These are phyloP conservation scores for Alcis repandata DNA, from an alignment of 2,888 invertebrate genomes.

Conservation along the genomic window DNA sequence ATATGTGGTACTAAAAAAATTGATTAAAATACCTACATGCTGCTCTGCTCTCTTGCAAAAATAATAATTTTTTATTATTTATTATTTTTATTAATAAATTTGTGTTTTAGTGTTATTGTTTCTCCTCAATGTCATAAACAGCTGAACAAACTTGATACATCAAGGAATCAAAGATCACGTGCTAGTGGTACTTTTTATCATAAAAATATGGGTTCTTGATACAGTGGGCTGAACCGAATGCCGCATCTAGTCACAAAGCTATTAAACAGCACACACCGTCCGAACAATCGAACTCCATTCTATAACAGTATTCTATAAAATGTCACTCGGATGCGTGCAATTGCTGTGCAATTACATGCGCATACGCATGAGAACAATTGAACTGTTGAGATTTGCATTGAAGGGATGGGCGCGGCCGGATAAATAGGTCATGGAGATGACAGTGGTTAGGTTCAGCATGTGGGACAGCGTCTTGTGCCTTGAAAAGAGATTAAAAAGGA, in stretches of 20 bases:
- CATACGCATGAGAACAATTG: slow-evolving; percentile 54
- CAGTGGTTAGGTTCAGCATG: slow-evolving; percentile 34
- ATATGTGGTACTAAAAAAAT: no score
- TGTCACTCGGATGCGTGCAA: slow-evolving; percentile 43
- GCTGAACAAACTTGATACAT: no score
- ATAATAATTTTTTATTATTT: no score
- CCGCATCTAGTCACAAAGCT: neutral
- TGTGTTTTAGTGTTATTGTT: no score
- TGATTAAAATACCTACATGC: neutral
- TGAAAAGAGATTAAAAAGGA: neutral
- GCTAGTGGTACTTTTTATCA: no score
- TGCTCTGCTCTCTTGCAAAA: no score
- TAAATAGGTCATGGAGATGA: slow-evolving; percentile 54
- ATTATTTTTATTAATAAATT: no score
- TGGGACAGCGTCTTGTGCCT: neutral
- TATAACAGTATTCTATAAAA: slow-evolving; percentile 55
- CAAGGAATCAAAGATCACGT: no score
- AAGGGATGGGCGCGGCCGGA: slow-evolving; percentile 49
- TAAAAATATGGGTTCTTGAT: no score
- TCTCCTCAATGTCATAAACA: no score
- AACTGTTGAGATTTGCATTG: slow-evolving; percentile 60
- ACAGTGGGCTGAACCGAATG: no score
- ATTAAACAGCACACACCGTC: slow-evolving; percentile 3
- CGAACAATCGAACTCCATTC: slow-evolving; percentile 30
- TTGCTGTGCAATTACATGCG: slow-evolving; percentile 42